phyloP scores from a whole-genome alignment of 2,113 vertebrate genomes.

The Corythornis madagascariensis region DNA sequence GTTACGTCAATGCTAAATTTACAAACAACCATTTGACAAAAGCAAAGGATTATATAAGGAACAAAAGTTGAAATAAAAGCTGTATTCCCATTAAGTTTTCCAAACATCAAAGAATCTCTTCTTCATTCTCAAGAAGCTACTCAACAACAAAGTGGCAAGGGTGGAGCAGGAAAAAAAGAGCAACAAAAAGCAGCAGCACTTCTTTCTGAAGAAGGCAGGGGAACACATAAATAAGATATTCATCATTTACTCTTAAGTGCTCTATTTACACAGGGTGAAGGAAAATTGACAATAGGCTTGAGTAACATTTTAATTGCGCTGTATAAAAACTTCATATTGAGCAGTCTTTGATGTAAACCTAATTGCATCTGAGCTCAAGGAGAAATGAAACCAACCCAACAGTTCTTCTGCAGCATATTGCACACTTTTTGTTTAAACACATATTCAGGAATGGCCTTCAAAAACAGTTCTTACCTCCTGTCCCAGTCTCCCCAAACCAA shows the following conservation, averaged over 20 bases:
- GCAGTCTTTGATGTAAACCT: slow-evolving; percentile 29
- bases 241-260: slow-evolving; percentile 1
- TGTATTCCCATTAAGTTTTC: slow-evolving; percentile 31
- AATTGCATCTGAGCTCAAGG: background rate
- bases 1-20: background rate
- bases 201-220: slow-evolving; percentile 25
- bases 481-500: background rate
- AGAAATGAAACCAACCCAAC: background rate
- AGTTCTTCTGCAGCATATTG: background rate
- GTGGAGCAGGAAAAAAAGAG: background rate
- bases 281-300: background rate
- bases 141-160: slow-evolving; percentile 14
- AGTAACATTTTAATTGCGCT: background rate
- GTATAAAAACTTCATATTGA: background rate
- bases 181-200: slow-evolving; percentile 1
- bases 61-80: slow-evolving; percentile 19
- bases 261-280: background rate
- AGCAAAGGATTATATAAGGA: slow-evolving; percentile 12
- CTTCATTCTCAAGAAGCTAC: background rate
- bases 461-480: background rate
- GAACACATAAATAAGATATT: background rate
- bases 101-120: slow-evolving; percentile 59
- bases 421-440: background rate
- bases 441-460: background rate
- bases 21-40: background rate